A percentile compares a stretch with the other conserved stretches of the same genome.
Evolutionary conservation across 2,888 invertebrate species (phyloP).

Genomic region (Monopis laevigella): DNA sequence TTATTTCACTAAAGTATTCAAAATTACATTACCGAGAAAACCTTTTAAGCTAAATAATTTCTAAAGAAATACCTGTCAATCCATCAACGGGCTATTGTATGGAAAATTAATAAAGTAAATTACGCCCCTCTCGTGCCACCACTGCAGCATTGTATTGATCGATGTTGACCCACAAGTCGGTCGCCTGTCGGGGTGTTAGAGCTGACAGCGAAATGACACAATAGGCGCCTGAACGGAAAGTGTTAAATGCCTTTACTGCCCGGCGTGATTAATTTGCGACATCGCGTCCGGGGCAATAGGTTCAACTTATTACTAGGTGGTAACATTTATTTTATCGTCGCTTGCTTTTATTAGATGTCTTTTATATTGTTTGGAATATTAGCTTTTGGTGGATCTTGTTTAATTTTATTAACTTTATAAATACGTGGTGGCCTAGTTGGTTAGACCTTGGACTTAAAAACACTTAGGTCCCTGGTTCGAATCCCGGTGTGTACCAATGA

Average conservation of each 20-base stretch:
- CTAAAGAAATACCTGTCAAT: slow-evolving; percentile 8
- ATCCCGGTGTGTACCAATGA: too few relatives aligned
- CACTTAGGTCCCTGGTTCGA: too few relatives aligned
- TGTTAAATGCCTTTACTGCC: slow-evolving; percentile 59
- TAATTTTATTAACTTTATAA: too few relatives aligned
- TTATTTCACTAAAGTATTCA: not conserved
- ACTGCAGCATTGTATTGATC: slow-evolving; percentile 7
- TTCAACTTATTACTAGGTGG: slow-evolving; percentile 20
- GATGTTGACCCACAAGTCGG: slow-evolving; percentile 4
- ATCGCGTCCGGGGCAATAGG: slow-evolving; percentile 55
- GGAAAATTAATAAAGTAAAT: slow-evolving; percentile 9
- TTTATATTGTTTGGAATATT: not conserved
- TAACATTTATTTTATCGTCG: not conserved
- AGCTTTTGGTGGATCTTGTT: not conserved
- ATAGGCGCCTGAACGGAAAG: slow-evolving; percentile 29
- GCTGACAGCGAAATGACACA: not conserved
- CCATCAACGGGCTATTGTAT: slow-evolving; percentile 7
- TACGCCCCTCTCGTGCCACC: slow-evolving; percentile 1
- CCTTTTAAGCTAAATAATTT: slow-evolving; percentile 6
- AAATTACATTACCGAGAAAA: too few relatives aligned
- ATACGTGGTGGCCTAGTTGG: too few relatives aligned
- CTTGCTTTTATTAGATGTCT: not conserved
- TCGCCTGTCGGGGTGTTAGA: not conserved
- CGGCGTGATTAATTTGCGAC: slow-evolving; percentile 62
- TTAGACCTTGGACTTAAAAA: too few relatives aligned